Conservation (phyloP, 2,113 vertebrate species). For the Platichthys stellatus region DNA sequence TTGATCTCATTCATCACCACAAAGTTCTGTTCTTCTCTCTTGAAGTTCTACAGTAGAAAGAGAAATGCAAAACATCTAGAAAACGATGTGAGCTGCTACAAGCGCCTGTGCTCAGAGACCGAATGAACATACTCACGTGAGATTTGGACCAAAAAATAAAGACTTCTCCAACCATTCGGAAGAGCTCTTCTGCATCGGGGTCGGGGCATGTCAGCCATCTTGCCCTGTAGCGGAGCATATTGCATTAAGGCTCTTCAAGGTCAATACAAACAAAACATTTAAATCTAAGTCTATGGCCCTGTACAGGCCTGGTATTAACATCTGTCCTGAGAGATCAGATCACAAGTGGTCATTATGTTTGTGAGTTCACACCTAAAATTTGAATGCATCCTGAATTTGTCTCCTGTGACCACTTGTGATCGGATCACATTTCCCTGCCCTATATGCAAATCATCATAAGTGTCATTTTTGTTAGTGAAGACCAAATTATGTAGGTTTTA, state of each 20-base stretch:
- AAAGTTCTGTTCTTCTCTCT: conserved; percentile 96
- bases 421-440: no score
- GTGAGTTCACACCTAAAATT: no score
- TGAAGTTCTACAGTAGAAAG: conserved; percentile 87
- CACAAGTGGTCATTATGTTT: no score
- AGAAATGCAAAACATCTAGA: not conserved
- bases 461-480: no score
- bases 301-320: no score
- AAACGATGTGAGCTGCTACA: not conserved
- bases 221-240: conserved; percentile 79
- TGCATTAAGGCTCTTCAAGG: not conserved
- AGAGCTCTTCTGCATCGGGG: conserved; percentile 91
- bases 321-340: not conserved
- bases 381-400: no score
- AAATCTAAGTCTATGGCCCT: not conserved
- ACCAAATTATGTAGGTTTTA: no score
- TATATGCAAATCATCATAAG: no score
- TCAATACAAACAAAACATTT: not conserved
- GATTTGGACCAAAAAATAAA: conserved; percentile 99
- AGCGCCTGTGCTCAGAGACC: not conserved
- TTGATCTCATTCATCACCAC: conserved; percentile 98
- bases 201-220: conserved; percentile 91
- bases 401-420: no score
- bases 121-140: conserved; percentile 83
- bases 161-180: conserved; percentile 95